phyloP scores from a whole-genome alignment of 2,888 invertebrate genomes.

The Rotaria socialis region DNA sequence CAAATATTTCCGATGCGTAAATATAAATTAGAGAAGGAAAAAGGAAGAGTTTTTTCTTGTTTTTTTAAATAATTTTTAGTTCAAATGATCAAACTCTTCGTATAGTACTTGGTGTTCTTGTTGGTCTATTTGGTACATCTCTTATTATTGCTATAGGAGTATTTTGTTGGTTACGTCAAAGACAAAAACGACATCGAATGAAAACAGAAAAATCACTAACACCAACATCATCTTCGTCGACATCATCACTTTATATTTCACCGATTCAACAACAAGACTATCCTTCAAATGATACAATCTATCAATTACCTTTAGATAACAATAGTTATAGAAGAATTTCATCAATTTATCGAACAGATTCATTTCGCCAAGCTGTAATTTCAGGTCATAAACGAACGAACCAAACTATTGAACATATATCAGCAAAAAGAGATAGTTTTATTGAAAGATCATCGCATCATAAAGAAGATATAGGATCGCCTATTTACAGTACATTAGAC shows the following conservation, averaged over 20 bases:
- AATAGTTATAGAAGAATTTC: not conserved
- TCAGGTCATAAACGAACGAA: not conserved
- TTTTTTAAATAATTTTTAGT: not conserved
- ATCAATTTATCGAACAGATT: not conserved
- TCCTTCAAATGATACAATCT: not conserved
- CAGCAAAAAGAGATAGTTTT: slow-evolving; percentile 1
- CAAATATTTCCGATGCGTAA: not conserved
- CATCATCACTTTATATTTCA: not conserved
- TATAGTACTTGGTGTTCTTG: not conserved
- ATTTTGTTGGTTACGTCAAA: not conserved
- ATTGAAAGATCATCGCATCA: not conserved
- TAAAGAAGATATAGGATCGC: not conserved
- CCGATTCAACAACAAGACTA: not conserved
- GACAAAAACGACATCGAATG: not conserved
- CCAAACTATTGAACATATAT: not conserved
- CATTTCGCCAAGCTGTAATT: not conserved
- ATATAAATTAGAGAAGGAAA: not conserved
- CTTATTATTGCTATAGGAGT: not conserved
- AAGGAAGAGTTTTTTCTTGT: not conserved
- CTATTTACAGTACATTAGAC: not conserved
- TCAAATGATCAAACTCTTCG: not conserved
- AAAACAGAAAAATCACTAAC: not conserved
- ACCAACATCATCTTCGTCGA: not conserved
- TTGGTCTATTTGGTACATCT: not conserved
- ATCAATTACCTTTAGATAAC: not conserved